Evolutionary conservation across 2,888 invertebrate species (phyloP).

Genomic region (Heliconius charithonia): DNA sequence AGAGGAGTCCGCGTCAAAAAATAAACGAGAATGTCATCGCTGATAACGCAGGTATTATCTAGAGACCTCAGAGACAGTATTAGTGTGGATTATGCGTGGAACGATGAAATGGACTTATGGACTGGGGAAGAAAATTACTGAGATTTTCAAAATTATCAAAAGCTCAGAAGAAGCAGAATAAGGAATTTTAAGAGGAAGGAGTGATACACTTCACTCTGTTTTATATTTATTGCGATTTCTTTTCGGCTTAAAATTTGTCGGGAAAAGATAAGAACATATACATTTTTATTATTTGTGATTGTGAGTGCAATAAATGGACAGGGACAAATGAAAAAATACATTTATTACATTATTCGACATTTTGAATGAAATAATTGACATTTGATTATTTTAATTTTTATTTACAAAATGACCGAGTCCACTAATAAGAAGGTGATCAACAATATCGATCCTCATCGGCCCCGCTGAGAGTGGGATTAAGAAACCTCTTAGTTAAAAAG

Average conservation of each 20-base stretch:
- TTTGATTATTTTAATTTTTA: background rate
- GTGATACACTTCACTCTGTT: background rate
- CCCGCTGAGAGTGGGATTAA: constrained; percentile 16
- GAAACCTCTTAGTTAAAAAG: constrained; percentile 26
- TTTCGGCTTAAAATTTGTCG: no score
- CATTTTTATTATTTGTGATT: no score
- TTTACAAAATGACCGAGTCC: background rate
- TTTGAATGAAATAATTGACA: no score
- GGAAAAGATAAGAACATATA: no score
- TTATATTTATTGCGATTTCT: background rate
- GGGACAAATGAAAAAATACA: no score
- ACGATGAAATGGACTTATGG: background rate
- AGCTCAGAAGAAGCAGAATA: no score
- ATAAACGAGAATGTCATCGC: constrained; percentile 8
- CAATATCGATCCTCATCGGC: constrained; percentile 6
- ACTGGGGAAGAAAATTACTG: background rate
- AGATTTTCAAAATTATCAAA: constrained; percentile 2
- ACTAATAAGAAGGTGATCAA: background rate
- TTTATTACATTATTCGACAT: no score
- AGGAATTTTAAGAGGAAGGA: background rate
- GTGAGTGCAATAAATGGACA: no score
- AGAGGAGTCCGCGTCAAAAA: background rate
- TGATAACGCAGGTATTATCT: constrained; percentile 21
- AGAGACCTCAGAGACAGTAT: constrained; percentile 11
- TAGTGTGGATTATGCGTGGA: constrained; percentile 20